Base-by-base conservation (phyloP, 2,888 invertebrate genomes). In the Didymodactylos carnosus region DNA sequence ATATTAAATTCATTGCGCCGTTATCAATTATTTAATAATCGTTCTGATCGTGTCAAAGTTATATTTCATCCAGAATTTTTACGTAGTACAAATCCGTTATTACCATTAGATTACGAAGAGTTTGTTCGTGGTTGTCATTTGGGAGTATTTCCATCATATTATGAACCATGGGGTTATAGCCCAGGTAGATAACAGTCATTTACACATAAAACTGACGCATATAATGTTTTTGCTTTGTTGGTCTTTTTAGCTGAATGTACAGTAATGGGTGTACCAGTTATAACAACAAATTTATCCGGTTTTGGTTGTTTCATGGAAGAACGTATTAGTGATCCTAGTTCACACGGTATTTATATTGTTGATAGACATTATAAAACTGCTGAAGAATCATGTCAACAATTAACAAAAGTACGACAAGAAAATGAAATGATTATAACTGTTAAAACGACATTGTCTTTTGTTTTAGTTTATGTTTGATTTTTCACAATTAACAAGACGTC, bases 231-330 rank as follows among this genome's bases (percentile, higher is more conserved):
- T n/a, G n/a, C n/a, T n/a, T n/a, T n/a, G n/a, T n/a, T n/a, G n/a
- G n/a, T n/a, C n/a, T n/a, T n/a, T n/a, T n/a, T n/a, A n/a, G 98
- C 97, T 0, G 98, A 98, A 83, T 98, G 98, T 80, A 99, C 98
- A 0, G 95, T 98, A 23, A 95, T 98, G 97, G 98, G 98, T 0
- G 97, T 98, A 79, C 98, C 98, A 0, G 94, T 93, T 80, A 88
- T 98, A 78, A 94, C 97, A 0, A 98, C 98, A 14, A 99, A 98
- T 83, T 85, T 99, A 7, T 95, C 95, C 69, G 91, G 93, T 53
- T 97, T 97, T 83, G 97, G 97, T 5, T 95, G 95, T 82, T 97
- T 97, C 85, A 95, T 97, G 93, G 89, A 92, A 79, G 94, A 98
- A 78, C 94, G 97, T 82, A 91, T 98, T 75, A 90, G 92, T 0